Conservation (phyloP, 2,888 invertebrate species). For the Drosophila lutescens region DNA sequence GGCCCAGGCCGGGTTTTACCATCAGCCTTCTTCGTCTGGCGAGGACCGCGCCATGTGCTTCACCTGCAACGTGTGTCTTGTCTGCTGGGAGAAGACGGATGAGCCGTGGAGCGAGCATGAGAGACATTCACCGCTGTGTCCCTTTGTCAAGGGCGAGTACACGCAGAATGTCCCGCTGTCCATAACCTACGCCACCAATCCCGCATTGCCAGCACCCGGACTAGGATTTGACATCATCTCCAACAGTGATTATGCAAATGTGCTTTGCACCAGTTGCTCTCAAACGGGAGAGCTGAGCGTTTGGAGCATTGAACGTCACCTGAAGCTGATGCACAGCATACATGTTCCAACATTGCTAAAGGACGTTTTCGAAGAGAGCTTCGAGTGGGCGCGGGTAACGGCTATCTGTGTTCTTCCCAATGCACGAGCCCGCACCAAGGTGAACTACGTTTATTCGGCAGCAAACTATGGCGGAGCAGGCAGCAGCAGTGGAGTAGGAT, state of each 20-base stretch:
- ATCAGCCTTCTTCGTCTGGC: conserved; percentile 94
- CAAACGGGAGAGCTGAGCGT: conserved; percentile 89
- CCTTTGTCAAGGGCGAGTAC: conserved; percentile 96
- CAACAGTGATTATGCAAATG: conserved; percentile 87
- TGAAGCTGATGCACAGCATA: conserved; percentile 88
- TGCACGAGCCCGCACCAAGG: conserved; percentile 76
- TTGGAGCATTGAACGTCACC: conserved; percentile 92
- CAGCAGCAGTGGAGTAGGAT: conserved; percentile 43
- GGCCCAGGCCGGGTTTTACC: conserved; percentile 98
- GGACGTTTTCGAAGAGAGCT: conserved; percentile 80
- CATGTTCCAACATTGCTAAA: conserved; percentile 80
- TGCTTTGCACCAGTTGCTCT: conserved; percentile 86
- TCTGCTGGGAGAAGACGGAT: conserved; percentile 98
- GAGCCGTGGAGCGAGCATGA: conserved; percentile 99
- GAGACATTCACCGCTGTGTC: conserved; percentile 96
- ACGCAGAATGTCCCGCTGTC: conserved; percentile 97
- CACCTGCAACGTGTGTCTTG: conserved; percentile 96
- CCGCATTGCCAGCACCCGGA: conserved; percentile 86
- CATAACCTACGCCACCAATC: conserved; percentile 92
- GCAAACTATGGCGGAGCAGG: conserved; percentile 63
- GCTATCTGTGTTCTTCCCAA: conserved; percentile 91
- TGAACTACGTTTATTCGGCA: conserved; percentile 73
- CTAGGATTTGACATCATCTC: conserved; percentile 86
- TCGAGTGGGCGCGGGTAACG: conserved; percentile 86
- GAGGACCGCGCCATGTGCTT: conserved; percentile 98